Percentiles rank a stretch among this genome's conserved stretches.
These are phyloP conservation scores for Scaeva pyrastri DNA, from an alignment of 2,888 invertebrate species.

Conservation along the genomic window DNA sequence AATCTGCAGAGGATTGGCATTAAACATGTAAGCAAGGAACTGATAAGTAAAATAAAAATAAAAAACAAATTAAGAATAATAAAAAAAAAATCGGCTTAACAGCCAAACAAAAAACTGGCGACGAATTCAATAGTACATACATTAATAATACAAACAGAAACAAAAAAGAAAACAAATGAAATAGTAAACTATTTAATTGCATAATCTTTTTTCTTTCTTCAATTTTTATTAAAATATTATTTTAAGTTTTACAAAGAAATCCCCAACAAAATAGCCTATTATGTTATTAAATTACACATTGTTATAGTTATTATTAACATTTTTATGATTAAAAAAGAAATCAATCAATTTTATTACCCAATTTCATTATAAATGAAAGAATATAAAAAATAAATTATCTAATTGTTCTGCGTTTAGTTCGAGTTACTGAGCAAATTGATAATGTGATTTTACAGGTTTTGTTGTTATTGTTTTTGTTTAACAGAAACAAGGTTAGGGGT, in stretches of 20 bases:
- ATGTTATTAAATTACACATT: constrained; percentile 47
- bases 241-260: constrained; percentile 48
- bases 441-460: not conserved
- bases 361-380: constrained; percentile 51
- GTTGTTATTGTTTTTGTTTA: not conserved
- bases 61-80: constrained; percentile 43
- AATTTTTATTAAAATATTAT: constrained; percentile 13
- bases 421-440: not conserved
- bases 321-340: constrained; percentile 41
- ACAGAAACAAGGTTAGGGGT: not conserved
- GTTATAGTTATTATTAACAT: constrained; percentile 57
- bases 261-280: constrained; percentile 52
- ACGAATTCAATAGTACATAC: constrained; percentile 63
- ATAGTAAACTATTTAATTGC: constrained; percentile 62
- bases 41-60: constrained; percentile 62
- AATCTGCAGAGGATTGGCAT: constrained; percentile 66
- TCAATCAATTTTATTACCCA: constrained; percentile 26
- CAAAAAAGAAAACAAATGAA: constrained; percentile 22
- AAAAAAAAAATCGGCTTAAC: constrained; percentile 54
- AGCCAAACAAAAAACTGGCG: constrained; percentile 55
- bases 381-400: constrained; percentile 31
- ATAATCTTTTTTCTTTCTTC: not conserved
- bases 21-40: constrained; percentile 72
- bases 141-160: constrained; percentile 2
- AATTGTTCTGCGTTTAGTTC: not conserved